Evolutionary conservation across 2,113 vertebrate species (phyloP).

Genomic region (Jaculus jaculus): DNA sequence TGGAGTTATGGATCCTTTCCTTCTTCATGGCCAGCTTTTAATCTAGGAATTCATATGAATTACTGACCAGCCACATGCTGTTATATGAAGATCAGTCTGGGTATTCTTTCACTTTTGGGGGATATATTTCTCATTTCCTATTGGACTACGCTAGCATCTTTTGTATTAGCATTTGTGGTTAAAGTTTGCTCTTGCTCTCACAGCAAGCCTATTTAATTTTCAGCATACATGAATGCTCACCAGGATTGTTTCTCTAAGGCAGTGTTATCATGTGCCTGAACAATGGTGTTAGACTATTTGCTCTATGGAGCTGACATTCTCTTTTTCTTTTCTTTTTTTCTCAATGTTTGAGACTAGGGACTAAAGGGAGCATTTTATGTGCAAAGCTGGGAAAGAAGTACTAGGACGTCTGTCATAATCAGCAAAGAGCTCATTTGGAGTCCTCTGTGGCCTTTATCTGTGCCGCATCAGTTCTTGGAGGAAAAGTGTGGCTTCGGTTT

Average conservation of each 20-base stretch:
- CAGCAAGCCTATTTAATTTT: slow-evolving; percentile 45
- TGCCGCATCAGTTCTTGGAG: not conserved
- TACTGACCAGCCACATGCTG: slow-evolving; percentile 35
- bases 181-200: slow-evolving; percentile 46
- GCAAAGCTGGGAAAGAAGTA: slow-evolving; percentile 47
- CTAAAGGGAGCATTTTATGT: slow-evolving; percentile 27
- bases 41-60: slow-evolving; percentile 29
- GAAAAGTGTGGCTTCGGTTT: slow-evolving; percentile 20
- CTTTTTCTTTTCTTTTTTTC: not conserved
- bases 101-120: slow-evolving; percentile 55
- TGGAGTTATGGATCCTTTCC: not conserved
- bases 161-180: slow-evolving; percentile 36
- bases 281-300: slow-evolving; percentile 47
- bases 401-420: slow-evolving; percentile 36
- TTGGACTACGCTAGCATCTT: not conserved
- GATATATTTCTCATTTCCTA: slow-evolving; percentile 50
- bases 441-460: not conserved
- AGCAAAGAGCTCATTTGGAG: slow-evolving; percentile 57
- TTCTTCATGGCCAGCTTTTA: slow-evolving; percentile 39
- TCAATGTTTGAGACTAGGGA: slow-evolving; percentile 25
- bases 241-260: slow-evolving; percentile 62
- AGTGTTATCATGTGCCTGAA: slow-evolving; percentile 54
- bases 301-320: not conserved
- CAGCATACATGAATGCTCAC: slow-evolving; percentile 56
- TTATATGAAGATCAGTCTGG: slow-evolving; percentile 45